Conservation (phyloP, 2,113 vertebrate genomes). For the Phasianus colchicus region DNA sequence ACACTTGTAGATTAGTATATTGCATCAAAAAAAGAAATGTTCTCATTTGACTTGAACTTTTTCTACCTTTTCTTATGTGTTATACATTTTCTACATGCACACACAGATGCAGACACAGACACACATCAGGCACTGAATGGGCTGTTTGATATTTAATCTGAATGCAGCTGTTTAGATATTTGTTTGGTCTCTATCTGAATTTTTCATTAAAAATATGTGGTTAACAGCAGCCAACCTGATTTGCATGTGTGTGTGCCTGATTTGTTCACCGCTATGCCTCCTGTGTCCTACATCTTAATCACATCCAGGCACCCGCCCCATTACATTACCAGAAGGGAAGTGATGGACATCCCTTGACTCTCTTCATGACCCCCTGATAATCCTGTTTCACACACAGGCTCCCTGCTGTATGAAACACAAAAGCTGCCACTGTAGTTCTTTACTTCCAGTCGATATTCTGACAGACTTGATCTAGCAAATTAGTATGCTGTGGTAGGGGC, state of each 20-base stretch:
- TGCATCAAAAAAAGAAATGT: neutral
- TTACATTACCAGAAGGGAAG: slow-evolving; percentile 90
- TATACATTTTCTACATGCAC: slow-evolving; percentile 2
- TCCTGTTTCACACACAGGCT: slow-evolving; percentile 99
- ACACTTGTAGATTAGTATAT: slow-evolving; percentile 54
- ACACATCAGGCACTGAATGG: slow-evolving; percentile 6
- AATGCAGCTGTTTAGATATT: slow-evolving; percentile 78
- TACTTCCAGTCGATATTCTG: slow-evolving; percentile 96
- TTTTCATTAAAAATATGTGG: slow-evolving; percentile 83
- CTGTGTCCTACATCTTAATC: slow-evolving; percentile 94
- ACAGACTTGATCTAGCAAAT: slow-evolving; percentile 99
- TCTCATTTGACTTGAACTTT: neutral
- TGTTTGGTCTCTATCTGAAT: slow-evolving; percentile 75
- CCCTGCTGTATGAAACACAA: slow-evolving; percentile 94
- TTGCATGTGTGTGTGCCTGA: slow-evolving; percentile 88
- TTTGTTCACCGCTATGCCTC: slow-evolving; percentile 82
- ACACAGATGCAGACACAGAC: neutral
- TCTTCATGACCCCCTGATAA: slow-evolving; percentile 98
- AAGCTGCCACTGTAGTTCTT: slow-evolving; percentile 91
- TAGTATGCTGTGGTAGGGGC: slow-evolving; percentile 98
- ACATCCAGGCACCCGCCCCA: slow-evolving; percentile 86
- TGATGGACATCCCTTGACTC: slow-evolving; percentile 97
- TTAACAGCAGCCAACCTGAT: slow-evolving; percentile 80
- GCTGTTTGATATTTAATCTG: slow-evolving; percentile 60
- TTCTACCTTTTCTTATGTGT: slow-evolving; percentile 5